Percentiles rank a stretch among this genome's conserved stretches.
Evolutionary conservation across 2,888 invertebrate genomes (phyloP).

Genomic region (Theretra japonica): DNA sequence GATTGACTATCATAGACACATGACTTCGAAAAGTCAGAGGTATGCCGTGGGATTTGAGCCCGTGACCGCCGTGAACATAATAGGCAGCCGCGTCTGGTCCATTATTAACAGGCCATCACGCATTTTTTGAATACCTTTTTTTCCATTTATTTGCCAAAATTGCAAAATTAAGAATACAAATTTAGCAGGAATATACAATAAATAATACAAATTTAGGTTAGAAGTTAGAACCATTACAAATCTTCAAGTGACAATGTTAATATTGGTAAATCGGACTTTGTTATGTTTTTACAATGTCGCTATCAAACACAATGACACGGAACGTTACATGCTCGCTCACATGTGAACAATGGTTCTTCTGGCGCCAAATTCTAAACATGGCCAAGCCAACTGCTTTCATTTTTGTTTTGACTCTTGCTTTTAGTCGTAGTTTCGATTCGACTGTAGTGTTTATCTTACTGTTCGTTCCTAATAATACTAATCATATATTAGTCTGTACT

Average conservation of each 20-base stretch:
- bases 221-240: background rate
- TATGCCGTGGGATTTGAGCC: too few species aligned
- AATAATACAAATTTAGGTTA: too few species aligned
- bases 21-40: too few species aligned
- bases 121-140: too few species aligned
- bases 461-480: background rate
- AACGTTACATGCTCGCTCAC: conserved; percentile 26
- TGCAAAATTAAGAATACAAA: too few species aligned
- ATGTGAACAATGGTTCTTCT: conserved; percentile 29
- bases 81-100: too few species aligned
- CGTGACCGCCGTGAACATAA: too few species aligned
- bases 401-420: conserved; percentile 20
- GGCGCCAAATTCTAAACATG: conserved; percentile 26
- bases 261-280: conserved; percentile 25
- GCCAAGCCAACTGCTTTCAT: conserved; percentile 16
- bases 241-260: background rate
- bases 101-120: too few species aligned
- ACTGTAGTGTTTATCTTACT: background rate
- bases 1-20: too few species aligned
- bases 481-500: too few species aligned
- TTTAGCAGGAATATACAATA: too few species aligned
- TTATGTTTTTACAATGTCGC: conserved; percentile 21
- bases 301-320: conserved; percentile 30
- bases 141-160: too few species aligned
- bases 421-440: background rate